These are phyloP conservation scores for Nematostella vectensis DNA, from an alignment of 92 coral and sea anemone species.

Conservation along the genomic window DNA sequence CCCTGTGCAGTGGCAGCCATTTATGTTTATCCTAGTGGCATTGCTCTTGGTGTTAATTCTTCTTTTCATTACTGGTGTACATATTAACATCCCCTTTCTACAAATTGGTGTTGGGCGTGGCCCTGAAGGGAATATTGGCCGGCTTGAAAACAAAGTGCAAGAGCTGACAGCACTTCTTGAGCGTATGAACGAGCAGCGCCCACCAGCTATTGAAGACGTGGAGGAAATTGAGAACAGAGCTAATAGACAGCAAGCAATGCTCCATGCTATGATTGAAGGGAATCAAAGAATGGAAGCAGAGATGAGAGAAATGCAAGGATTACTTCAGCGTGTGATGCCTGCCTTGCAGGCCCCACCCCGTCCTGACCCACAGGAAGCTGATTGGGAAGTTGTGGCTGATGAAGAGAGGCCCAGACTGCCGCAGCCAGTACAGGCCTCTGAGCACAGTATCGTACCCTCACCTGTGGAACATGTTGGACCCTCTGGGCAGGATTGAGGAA, in stretches of 20 bases:
- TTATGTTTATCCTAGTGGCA: conserved; percentile 57
- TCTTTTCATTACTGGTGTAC: conserved; percentile 56
- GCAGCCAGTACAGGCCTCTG: conserved; percentile 25
- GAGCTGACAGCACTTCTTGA: not conserved
- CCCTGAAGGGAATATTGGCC: conserved; percentile 15
- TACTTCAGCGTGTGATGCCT: conserved; percentile 12
- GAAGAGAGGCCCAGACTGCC: conserved; percentile 12
- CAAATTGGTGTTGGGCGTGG: conserved; percentile 30
- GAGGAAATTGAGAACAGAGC: conserved; percentile 5
- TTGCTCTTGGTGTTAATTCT: conserved; percentile 36
- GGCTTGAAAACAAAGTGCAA: conserved; percentile 25
- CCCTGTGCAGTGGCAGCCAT: conserved; percentile 95
- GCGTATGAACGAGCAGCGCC: not conserved
- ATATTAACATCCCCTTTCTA: conserved; percentile 42
- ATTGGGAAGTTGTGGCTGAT: conserved; percentile 17
- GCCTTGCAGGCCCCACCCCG: conserved; percentile 12
- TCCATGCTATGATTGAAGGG: conserved; percentile 20
- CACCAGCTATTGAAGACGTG: conserved; percentile 17
- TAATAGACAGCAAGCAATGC: not conserved
- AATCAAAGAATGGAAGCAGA: conserved; percentile 9
- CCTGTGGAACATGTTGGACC: conserved; percentile 14
- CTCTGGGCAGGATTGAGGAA: not conserved
- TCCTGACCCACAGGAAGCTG: conserved; percentile 25
- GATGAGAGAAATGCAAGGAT: conserved; percentile 11
- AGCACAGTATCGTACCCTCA: not conserved